These are phyloP conservation scores for Laticauda colubrina DNA, from an alignment of 2,113 vertebrate species.

Conservation along the genomic window DNA sequence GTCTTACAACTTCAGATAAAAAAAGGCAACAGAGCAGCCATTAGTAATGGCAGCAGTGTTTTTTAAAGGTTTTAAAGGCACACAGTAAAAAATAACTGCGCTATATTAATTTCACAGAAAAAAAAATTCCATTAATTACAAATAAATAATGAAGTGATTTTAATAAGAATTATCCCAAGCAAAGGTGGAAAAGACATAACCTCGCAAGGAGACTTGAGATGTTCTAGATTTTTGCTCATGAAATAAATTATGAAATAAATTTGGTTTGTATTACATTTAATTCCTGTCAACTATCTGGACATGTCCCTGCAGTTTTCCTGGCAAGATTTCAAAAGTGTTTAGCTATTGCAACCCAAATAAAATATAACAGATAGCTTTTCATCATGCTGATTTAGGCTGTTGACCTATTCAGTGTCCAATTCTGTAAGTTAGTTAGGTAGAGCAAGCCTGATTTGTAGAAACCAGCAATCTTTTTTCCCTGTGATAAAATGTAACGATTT, in stretches of 20 bases:
- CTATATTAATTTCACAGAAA: background rate
- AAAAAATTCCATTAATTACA: background rate
- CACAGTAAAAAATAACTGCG: background rate
- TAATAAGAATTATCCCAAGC: background rate
- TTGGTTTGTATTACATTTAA: background rate
- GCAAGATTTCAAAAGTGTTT: background rate
- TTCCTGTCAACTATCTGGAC: background rate
- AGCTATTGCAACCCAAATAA: background rate
- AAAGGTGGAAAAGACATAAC: background rate
- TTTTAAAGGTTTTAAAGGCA: slow-evolving; percentile 45
- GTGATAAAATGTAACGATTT: background rate
- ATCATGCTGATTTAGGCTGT: background rate
- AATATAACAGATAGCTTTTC: background rate
- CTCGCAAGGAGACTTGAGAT: background rate
- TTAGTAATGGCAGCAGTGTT: slow-evolving; percentile 53
- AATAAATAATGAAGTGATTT: background rate
- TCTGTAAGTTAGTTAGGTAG: background rate
- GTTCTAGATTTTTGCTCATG: background rate
- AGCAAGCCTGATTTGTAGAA: background rate
- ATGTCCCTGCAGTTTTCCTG: background rate
- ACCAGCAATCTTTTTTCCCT: background rate
- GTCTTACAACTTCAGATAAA: slow-evolving; percentile 30
- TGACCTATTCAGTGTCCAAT: background rate
- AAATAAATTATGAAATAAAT: background rate
- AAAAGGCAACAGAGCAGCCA: background rate